Evolutionary conservation across 2,113 vertebrate genomes (phyloP).

Genomic region (Marcusenius ussheri): DNA sequence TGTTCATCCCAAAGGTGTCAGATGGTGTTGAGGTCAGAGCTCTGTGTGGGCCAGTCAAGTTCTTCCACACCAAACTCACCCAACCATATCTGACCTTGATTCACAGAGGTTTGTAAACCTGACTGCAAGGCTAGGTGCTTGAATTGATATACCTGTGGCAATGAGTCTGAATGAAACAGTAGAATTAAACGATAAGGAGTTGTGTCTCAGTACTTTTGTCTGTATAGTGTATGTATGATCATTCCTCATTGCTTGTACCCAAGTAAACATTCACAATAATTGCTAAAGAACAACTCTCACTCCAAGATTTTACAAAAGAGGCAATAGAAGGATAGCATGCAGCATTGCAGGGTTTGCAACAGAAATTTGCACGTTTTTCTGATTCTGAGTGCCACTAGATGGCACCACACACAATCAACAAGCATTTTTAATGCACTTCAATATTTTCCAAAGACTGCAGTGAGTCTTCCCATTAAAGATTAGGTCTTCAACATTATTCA

Average conservation of each 20-base stretch:
- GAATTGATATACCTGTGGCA: too few species aligned
- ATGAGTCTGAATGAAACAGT: neutral
- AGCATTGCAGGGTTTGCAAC: neutral
- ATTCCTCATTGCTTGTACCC: neutral
- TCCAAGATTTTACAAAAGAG: neutral
- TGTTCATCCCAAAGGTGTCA: too few species aligned
- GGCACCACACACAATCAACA: neutral
- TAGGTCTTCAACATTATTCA: neutral
- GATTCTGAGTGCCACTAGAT: neutral
- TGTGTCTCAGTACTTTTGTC: neutral
- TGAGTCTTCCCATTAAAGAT: neutral
- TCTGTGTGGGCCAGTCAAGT: too few species aligned
- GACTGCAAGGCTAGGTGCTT: too few species aligned
- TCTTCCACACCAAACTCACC: too few species aligned
- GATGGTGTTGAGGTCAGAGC: too few species aligned
- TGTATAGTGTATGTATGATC: neutral
- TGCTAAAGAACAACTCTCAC: neutral
- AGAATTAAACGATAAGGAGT: too few species aligned
- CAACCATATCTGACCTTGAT: too few species aligned
- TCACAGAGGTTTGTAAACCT: too few species aligned
- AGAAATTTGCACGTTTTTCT: neutral
- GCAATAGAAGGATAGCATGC: neutral
- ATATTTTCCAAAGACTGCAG: neutral
- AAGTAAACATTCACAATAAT: neutral
- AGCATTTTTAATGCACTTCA: neutral